These are phyloP conservation scores for Tragelaphus scriptus DNA, from an alignment of 2,113 vertebrate species.

Conservation along the genomic window DNA sequence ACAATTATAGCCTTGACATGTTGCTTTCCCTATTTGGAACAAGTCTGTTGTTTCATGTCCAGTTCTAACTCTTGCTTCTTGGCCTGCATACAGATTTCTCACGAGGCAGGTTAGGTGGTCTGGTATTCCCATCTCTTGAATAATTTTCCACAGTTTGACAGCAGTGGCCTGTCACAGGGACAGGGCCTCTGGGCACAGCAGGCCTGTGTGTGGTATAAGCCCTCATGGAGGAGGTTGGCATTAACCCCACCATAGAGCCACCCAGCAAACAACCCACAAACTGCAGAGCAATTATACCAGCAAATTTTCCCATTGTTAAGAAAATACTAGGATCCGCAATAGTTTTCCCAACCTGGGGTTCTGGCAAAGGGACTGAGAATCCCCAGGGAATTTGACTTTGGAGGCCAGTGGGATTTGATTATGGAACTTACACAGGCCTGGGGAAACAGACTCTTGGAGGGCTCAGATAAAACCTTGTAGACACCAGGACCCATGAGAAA, in stretches of 20 bases:
- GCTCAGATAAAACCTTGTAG: background rate
- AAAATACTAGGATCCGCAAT: background rate
- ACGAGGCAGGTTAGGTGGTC: background rate
- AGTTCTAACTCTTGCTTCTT: background rate
- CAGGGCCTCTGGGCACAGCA: background rate
- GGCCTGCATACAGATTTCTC: background rate
- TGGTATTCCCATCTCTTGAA: background rate
- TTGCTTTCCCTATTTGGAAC: background rate
- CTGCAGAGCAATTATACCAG: background rate
- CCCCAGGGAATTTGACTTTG: background rate
- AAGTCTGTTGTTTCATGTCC: background rate
- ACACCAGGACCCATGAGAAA: background rate
- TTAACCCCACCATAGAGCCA: background rate
- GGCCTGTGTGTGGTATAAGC: background rate
- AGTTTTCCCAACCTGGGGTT: background rate
- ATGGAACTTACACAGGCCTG: background rate
- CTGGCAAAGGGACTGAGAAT: background rate
- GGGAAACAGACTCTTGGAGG: background rate
- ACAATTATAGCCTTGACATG: background rate
- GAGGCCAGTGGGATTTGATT: background rate
- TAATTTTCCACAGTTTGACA: background rate
- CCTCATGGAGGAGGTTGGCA: background rate
- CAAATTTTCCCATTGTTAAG: background rate
- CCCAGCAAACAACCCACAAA: background rate
- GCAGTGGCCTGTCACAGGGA: background rate